phyloP scores from a whole-genome alignment of 2,113 vertebrate species.

The Paedocypris sp. region DNA sequence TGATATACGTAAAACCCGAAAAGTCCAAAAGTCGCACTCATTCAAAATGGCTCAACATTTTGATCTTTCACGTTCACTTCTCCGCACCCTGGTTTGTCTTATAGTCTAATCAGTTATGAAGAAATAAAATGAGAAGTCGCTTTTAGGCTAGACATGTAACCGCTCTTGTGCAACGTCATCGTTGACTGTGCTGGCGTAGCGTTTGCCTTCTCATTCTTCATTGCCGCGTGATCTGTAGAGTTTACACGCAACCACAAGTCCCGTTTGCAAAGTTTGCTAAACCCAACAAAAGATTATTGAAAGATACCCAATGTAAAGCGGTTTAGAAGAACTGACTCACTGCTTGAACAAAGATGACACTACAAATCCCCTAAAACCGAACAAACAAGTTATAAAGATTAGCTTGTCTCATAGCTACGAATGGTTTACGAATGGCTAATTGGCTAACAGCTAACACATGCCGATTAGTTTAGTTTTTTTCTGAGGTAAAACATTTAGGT shows the following conservation, averaged over 20 bases:
- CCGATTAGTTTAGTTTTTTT: too few species aligned
- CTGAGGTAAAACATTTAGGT: too few species aligned
- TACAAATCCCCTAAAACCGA: constrained; percentile 15
- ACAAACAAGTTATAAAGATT: constrained; percentile 15
- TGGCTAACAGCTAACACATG: too few species aligned
- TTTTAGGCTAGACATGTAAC: constrained; percentile 1
- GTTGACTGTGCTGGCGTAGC: background rate
- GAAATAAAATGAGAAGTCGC: background rate
- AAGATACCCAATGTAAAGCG: background rate
- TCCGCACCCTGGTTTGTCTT: too few species aligned
- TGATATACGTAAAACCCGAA: too few species aligned
- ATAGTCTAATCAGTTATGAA: too few species aligned
- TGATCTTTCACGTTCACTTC: too few species aligned
- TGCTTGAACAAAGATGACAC: background rate
- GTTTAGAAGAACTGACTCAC: constrained; percentile 6
- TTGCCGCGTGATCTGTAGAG: background rate
- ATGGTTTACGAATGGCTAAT: too few species aligned
- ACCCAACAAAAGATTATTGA: background rate
- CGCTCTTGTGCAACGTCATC: background rate
- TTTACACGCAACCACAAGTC: background rate
- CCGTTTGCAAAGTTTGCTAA: background rate
- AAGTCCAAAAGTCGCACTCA: too few species aligned
- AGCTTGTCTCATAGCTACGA: background rate
- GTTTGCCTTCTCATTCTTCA: background rate
- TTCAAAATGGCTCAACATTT: too few species aligned